Conservation (phyloP, 2,888 invertebrate species). For the Orchesellides sinensis region DNA sequence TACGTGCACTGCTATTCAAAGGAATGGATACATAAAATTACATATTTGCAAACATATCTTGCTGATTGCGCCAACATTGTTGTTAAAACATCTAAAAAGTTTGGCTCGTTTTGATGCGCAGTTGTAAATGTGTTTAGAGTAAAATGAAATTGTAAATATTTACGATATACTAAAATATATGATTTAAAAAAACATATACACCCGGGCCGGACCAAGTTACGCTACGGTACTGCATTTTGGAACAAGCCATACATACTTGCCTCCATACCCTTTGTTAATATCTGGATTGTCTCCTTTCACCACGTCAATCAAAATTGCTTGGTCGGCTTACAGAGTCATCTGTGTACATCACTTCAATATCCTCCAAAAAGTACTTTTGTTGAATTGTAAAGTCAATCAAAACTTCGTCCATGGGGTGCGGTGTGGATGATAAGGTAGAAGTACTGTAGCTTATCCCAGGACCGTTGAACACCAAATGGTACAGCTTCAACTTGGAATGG, state of each 20-base stretch:
- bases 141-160: no score
- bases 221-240: no score
- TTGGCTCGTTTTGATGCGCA: no score
- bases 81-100: no score
- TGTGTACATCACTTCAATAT: not conserved
- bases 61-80: no score
- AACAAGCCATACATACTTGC: not conserved
- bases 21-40: no score
- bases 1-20: no score
- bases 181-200: not conserved
- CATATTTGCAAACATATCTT: no score
- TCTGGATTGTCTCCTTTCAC: not conserved
- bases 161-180: no score
- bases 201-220: not conserved
- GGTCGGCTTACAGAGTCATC: slow-evolving; percentile 10
- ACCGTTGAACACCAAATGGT: slow-evolving; percentile 23
- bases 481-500: not conserved
- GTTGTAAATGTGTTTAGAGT: no score
- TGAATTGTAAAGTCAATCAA: not conserved
- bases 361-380: not conserved
- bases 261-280: not conserved
- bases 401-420: not conserved
- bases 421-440: slow-evolving; percentile 5
- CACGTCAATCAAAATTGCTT: not conserved
- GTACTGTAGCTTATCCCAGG: not conserved